Conservation (phyloP, 2,113 vertebrate genomes). For the Paramormyrops kingsleyae region DNA sequence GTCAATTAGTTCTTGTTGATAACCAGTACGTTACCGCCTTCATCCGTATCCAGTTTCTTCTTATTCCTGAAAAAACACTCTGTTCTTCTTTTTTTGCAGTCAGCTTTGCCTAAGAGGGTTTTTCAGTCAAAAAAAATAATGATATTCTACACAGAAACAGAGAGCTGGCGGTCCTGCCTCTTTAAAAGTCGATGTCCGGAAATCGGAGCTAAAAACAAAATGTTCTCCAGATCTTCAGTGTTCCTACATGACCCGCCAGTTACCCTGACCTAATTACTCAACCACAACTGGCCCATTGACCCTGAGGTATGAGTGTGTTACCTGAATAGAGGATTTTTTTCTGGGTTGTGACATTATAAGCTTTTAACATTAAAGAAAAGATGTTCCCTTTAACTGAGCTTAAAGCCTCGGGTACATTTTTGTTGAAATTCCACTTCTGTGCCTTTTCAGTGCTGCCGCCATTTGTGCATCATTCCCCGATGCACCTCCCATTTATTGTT, state of each 20-base stretch:
- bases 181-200: not conserved
- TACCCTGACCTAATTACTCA: not conserved
- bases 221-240: not conserved
- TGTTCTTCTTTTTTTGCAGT: not conserved
- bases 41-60: not conserved
- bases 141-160: not conserved
- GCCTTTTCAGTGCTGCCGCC: no score
- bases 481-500: no score
- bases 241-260: not conserved
- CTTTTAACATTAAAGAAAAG: not conserved
- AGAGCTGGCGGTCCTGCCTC: not conserved
- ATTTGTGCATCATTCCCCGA: no score
- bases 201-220: not conserved
- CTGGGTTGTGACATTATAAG: not conserved
- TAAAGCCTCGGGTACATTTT: not conserved
- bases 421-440: no score
- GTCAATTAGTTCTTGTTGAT: not conserved
- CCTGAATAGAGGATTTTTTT: not conserved
- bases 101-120: not conserved
- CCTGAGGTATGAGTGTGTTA: not conserved
- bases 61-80: not conserved
- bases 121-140: not conserved
- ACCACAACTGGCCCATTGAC: not conserved
- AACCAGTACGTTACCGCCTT: not conserved
- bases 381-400: not conserved